Conservation (phyloP, 2,888 invertebrate genomes). For the Schrankia costaestrigalis region DNA sequence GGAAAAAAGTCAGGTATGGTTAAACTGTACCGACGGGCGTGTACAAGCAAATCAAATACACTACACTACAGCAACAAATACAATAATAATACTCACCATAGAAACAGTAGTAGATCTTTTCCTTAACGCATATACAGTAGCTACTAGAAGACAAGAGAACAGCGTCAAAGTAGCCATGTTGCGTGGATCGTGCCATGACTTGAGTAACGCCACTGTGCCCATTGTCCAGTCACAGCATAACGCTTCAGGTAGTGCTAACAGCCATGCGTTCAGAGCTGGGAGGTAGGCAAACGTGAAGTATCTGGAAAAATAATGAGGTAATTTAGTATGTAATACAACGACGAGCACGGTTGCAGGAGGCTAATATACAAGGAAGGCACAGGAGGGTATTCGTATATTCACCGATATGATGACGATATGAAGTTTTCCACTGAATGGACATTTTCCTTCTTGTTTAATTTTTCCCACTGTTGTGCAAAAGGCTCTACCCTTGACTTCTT, state of each 20-base stretch:
- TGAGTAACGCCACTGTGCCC: conserved; percentile 95
- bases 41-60: background rate
- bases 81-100: conserved; percentile 53
- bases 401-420: too few species aligned
- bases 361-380: too few species aligned
- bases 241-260: conserved; percentile 92
- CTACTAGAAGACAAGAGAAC: conserved; percentile 81
- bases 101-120: conserved; percentile 68
- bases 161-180: conserved; percentile 89
- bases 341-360: too few species aligned
- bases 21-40: too few species aligned
- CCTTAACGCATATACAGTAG: conserved; percentile 73
- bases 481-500: too few species aligned
- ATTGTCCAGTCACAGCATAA: conserved; percentile 99
- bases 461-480: too few species aligned
- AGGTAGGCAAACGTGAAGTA: conserved; percentile 97
- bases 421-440: too few species aligned
- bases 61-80: background rate
- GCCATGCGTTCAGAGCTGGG: conserved; percentile 93
- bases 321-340: background rate
- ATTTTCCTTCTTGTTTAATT: too few species aligned
- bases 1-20: too few species aligned
- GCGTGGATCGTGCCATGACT: conserved; percentile 88
- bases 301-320: conserved; percentile 52
- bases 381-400: too few species aligned